phyloP scores from a whole-genome alignment of 2,888 invertebrate genomes.

The Steinernema hermaphroditum region DNA sequence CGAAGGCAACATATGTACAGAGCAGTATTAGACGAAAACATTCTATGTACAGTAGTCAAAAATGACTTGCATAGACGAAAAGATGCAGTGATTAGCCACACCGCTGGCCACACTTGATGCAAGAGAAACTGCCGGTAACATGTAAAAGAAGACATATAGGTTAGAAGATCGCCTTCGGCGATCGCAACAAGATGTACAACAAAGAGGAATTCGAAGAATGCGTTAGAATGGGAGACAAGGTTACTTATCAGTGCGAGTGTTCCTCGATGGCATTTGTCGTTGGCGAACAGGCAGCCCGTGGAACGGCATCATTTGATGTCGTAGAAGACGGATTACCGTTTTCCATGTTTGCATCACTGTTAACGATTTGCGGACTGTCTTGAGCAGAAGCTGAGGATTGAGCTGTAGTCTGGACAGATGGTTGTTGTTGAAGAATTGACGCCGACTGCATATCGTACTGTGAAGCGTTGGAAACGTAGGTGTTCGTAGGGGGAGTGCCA shows the following conservation, averaged over 20 bases:
- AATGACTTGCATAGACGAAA: neutral
- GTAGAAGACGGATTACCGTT: neutral
- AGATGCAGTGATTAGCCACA: neutral
- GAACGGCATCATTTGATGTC: neutral
- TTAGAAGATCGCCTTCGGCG: neutral
- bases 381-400: constrained; percentile 4
- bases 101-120: neutral
- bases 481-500: neutral
- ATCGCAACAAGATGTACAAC: constrained; percentile 17
- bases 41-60: neutral
- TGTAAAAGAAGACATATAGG: neutral
- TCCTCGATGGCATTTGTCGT: neutral
- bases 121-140: constrained; percentile 16
- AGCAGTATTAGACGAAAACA: neutral
- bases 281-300: neutral
- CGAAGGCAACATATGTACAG: constrained; percentile 8
- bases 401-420: constrained; percentile 6
- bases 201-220: neutral
- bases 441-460: neutral
- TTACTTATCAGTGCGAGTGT: neutral
- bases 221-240: neutral
- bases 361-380: neutral
- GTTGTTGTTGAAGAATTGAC: neutral
- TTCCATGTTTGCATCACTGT: neutral
- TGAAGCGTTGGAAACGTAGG: neutral